phyloP scores from a whole-genome alignment of 2,888 invertebrate genomes.

The Ochropleura leucogaster region DNA sequence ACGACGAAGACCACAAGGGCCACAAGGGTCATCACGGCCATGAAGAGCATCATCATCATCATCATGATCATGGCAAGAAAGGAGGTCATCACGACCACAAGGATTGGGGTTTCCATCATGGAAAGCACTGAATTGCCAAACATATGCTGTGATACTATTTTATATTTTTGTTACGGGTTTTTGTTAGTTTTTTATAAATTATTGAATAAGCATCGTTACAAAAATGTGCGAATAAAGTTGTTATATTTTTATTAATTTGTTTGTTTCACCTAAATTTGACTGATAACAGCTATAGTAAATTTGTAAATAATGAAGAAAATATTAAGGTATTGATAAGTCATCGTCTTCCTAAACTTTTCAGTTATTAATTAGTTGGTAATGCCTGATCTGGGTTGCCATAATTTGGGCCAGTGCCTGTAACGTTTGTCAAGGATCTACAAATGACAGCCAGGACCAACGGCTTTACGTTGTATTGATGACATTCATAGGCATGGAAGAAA shows the following conservation, averaged over 20 bases:
- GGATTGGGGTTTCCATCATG: conserved; percentile 87
- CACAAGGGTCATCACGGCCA: conserved; percentile 88
- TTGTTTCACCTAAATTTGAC: conserved; percentile 14
- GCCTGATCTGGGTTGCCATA: no score
- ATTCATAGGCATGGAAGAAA: no score
- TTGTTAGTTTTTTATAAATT: conserved; percentile 75
- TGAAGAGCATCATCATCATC: conserved; percentile 87
- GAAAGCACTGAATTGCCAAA: conserved; percentile 84
- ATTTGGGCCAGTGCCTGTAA: no score
- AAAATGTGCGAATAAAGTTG: conserved; percentile 58
- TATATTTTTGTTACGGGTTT: conserved; percentile 73
- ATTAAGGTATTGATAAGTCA: background rate
- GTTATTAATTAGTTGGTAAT: no score
- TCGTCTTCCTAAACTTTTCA: no score
- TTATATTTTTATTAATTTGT: conserved; percentile 30
- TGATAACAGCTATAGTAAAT: background rate
- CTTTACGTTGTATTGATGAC: no score
- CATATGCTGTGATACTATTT: conserved; percentile 81
- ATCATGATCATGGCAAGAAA: conserved; percentile 88
- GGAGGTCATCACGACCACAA: conserved; percentile 87
- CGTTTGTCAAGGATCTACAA: no score
- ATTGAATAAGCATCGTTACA: conserved; percentile 64
- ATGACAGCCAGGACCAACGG: no score
- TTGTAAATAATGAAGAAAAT: background rate
- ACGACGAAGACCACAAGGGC: conserved; percentile 86